These are phyloP conservation scores for Falco berigora DNA, from an alignment of 2,797 vertebrate species.

Conservation along the genomic window DNA sequence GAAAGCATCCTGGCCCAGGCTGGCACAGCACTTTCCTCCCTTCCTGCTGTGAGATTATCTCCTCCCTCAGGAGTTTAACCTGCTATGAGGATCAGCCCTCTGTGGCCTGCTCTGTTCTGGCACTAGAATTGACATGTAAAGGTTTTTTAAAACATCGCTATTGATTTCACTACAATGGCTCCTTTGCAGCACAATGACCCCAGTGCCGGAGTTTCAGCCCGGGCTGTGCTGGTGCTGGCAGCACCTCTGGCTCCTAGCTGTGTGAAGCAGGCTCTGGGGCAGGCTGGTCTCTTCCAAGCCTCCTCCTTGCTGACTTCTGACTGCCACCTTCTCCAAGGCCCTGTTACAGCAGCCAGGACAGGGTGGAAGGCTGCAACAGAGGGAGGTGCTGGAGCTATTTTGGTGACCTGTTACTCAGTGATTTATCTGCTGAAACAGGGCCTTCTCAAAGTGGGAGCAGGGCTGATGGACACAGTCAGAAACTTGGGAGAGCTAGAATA, in stretches of 20 bases:
- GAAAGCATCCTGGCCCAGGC: constrained; percentile 23
- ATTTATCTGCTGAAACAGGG: not conserved
- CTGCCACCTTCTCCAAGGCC: not conserved
- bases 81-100: constrained; percentile 4
- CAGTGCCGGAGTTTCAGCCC: not conserved
- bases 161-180: constrained; percentile 16
- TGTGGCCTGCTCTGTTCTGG: constrained; percentile 42
- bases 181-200: constrained; percentile 4
- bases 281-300: not conserved
- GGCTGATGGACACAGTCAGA: not conserved
- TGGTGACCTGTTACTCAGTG: not conserved
- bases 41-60: constrained; percentile 62
- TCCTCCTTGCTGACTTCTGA: not conserved
- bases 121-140: constrained; percentile 57
- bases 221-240: not conserved
- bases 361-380: not conserved
- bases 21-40: constrained; percentile 43
- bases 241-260: not conserved
- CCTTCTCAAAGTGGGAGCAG: not conserved
- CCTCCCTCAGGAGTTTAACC: constrained; percentile 61
- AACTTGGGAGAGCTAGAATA: not conserved
- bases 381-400: not conserved
- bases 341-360: not conserved
- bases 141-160: not conserved
- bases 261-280: not conserved